Base-by-base conservation (phyloP, 1,140 invertebrate species). In the Drosophila funebris region DNA sequence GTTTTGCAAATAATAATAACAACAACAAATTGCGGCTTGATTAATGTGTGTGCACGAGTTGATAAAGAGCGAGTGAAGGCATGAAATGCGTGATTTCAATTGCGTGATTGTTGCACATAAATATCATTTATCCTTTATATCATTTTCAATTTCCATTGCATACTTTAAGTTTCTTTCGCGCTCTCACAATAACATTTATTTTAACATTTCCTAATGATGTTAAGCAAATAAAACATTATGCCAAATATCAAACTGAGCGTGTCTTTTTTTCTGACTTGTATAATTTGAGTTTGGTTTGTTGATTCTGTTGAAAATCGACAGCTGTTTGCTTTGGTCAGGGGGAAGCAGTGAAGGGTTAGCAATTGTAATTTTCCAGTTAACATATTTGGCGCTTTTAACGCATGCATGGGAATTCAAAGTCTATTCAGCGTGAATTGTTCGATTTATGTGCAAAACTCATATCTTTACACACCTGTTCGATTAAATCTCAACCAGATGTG, bases 391-490 rank as follows among this genome's bases (percentile, higher is more conserved):
- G 60, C 48, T 85, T 73, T 80, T 87, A 74, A 54, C 81, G 77
- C 73, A 73, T 73, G 18, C 1, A 7, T 22, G 20, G 31, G 14
- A 31, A 29, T 46, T 24, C 18, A 16, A 37, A 48, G 46, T 36
- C 52, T 7, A 36, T 50, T 62, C 60, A 37, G 46, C 20, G 8
- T 44, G 27, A 56, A 37, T 67, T 78, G 63, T 61, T 33, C 62
- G 57, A 53, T 41, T 46, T n/a, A 37, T 44, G 52, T 44, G 13
- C 8, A n/a, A 37, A 24, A 58, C 66, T 66, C 18, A 13, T 43
- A 13, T 52, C n/a, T 79, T 69, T 67, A 73, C 81, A 71, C 81
- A 84, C 81, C 81, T 84, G 76, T 76, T 70, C 13, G 29, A 52
- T 52, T 14, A 52, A 36, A 33, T 52, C 27, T n/a, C 14, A 11